Evolutionary conservation across 2,888 invertebrate species (phyloP), one percentile per base, ranked within the genome.

Genomic region (Euplagia quadripunctaria): DNA sequence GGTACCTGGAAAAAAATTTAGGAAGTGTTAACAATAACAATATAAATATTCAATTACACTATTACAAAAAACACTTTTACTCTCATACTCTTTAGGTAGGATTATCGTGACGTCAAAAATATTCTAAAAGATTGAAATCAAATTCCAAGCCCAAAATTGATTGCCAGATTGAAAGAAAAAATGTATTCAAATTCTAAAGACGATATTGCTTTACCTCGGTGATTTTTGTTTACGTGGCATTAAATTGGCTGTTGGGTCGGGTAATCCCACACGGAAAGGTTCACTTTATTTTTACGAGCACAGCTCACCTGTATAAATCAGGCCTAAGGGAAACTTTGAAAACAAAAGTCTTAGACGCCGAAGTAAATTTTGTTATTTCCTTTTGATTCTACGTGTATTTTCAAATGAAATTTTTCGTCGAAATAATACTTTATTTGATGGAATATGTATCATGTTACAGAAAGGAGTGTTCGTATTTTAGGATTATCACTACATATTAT

Each of bases 151-250:
- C 64, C 64, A 49, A 71, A 68, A 58, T 66, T 70, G n/a, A 80
- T 78, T 71, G 55, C 68, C 43, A 69, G 14, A 75, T 71, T 63
- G 64, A 70, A 68, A 41, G 8, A 9, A 68, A 43, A 82, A 76
- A 73, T 75, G 71, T 73, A 80, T 80, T 75, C 77, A 81, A 74
- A 81, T 76, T 52, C 41, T 74, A 69, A 20, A 72, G 75, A 81
- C 69, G 70, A 73, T 69, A 75, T 71, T 70, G 74, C 64, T 58
- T 68, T 72, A 73, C 55, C 67, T 71, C 73, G 31, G 73, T 79
- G 81, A 82, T 82, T 78, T 82, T 71, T 82, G 83, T 77, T 82
- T 81, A 78, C 79, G 77, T 78, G 55, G 83, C 74, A 71, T 72
- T 74, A 72, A 84, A 83, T 82, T 79, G 85, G 68, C 76, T 75